Base-by-base conservation (phyloP, 2,113 vertebrate genomes). In the Pristiophorus japonicus region DNA sequence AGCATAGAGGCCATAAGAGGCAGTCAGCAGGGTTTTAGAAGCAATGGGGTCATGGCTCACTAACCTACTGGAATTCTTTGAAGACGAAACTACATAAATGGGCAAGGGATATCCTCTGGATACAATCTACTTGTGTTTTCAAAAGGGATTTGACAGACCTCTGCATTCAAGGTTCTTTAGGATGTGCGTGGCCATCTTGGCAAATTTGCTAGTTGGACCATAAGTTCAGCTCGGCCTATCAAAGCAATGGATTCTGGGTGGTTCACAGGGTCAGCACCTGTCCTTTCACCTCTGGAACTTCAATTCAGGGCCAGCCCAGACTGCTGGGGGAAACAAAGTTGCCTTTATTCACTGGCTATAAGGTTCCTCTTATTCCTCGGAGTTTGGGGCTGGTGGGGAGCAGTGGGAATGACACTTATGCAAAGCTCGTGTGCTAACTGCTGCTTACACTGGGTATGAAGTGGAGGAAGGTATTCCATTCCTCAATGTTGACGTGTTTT, bases 11-110 rank as follows among this genome's bases (percentile, higher is more conserved):
- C 59, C 34, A 6, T 92, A 22, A 92, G 59, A 63, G n/a, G 93
- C 65, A 94, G 45, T 94, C 93, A 70, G 93, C 42, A 94, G 65
- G 66, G 22, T 27, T 94, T 94, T 51, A 51, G 27, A 45, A 47
- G 38, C 66, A 73, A 94, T 73, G 45, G 59, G 66, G 65, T 51
- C 66, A 94, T 70, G 93, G n/a, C 93, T 94, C 93, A 51, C 65
- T 70, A 94, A 94, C 45, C 65, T 38, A 94, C 93, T 16, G 93
- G 93, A 94, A 70, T 94, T 94, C 93, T 70, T 94, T 94, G 24
- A 70, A 70, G 92, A 67, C 47, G 92, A 70, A 94, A 70, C 27
- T 34, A 45, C 10, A 45, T 70, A 42, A 51, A 67, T 45, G 66
- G 66, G 73, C 22, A 47, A 27, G 65, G 65, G 45, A 67, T 16